phyloP scores from a whole-genome alignment of 92 coral and sea anemone genomes.

The Palythoa heliodiscus region DNA sequence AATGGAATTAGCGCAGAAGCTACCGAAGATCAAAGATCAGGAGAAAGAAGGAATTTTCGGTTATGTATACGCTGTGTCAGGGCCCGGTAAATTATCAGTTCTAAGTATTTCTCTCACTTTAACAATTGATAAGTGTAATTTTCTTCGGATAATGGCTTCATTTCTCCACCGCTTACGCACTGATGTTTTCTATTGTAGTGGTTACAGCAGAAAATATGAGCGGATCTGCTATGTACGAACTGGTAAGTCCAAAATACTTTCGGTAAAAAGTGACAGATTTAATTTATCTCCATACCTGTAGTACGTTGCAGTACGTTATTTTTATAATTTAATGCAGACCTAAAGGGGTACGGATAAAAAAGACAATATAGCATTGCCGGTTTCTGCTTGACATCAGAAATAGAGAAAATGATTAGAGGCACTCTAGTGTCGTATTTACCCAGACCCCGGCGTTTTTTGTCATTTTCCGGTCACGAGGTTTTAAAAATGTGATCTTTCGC shows the following conservation, averaged over 20 bases:
- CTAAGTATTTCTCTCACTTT: not conserved
- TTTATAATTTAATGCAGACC: not conserved
- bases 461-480: slow-evolving; percentile 24
- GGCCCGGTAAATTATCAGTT: slow-evolving; percentile 80
- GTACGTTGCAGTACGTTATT: not conserved
- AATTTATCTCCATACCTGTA: not conserved
- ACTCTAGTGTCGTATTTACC: not conserved
- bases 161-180: not conserved
- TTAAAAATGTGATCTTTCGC: not conserved
- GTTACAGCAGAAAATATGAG: slow-evolving; percentile 99
- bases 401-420: not conserved
- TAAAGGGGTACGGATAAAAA: not conserved
- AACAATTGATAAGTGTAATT: not conserved
- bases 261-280: not conserved
- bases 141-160: not conserved
- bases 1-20: slow-evolving; percentile 87
- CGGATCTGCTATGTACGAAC: slow-evolving; percentile 99
- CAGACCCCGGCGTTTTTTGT: not conserved
- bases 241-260: slow-evolving; percentile 66
- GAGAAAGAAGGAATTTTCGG: slow-evolving; percentile 84
- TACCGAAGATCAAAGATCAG: slow-evolving; percentile 83
- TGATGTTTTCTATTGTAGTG: slow-evolving; percentile 56
- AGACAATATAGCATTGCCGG: not conserved
- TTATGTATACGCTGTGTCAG: slow-evolving; percentile 98
- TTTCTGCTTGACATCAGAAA: too few relatives aligned